Evolutionary conservation across 2,113 vertebrate species (phyloP).

Genomic region (Menura novaehollandiae): DNA sequence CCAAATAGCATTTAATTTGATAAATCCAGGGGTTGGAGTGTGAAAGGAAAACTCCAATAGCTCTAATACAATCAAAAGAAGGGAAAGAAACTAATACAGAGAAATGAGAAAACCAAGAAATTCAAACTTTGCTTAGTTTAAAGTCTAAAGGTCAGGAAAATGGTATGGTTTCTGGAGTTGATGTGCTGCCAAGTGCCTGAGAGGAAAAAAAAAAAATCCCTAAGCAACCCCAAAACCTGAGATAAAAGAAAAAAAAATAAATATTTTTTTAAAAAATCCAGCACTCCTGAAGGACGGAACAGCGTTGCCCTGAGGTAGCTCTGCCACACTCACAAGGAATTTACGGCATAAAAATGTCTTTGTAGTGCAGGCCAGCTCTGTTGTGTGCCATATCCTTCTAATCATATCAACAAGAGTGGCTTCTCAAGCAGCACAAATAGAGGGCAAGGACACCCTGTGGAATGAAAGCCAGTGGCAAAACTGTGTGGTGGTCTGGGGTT

Average conservation of each 20-base stretch:
- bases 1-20: background rate
- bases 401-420: background rate
- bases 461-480: background rate
- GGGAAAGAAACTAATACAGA: background rate
- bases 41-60: background rate
- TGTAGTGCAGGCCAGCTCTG: background rate
- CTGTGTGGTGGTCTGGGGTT: background rate
- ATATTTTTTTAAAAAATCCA: background rate
- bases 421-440: background rate
- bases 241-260: background rate
- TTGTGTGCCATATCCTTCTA: background rate
- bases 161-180: background rate
- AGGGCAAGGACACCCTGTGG: background rate
- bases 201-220: background rate
- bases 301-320: background rate
- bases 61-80: background rate
- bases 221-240: background rate
- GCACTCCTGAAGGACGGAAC: background rate
- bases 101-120: conserved; percentile 8
- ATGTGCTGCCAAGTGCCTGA: background rate
- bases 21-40: background rate
- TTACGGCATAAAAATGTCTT: background rate
- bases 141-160: conserved; percentile 31
- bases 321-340: background rate
- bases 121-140: background rate